Percentiles rank a stretch among this genome's conserved stretches.
These are phyloP conservation scores for Datnioides undecimradiatus DNA, from an alignment of 2,113 vertebrate species.

Conservation along the genomic window DNA sequence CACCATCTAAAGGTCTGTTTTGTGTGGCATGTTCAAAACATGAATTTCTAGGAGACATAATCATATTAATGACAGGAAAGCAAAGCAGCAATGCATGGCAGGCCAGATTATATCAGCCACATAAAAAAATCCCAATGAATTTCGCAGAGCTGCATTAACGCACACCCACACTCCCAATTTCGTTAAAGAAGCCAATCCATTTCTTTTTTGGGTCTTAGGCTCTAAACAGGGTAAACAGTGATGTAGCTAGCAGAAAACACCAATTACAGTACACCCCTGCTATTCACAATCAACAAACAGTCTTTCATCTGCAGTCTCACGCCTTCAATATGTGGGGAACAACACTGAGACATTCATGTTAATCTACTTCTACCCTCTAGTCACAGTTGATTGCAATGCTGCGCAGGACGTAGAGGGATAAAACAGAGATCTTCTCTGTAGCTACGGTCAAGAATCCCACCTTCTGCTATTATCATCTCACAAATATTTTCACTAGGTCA, in stretches of 20 bases:
- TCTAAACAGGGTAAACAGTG: slow-evolving; percentile 68
- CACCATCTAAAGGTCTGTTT: background rate
- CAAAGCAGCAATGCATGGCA: background rate
- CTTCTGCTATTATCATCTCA: slow-evolving; percentile 45
- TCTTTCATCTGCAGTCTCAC: slow-evolving; percentile 65
- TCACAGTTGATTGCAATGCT: slow-evolving; percentile 44
- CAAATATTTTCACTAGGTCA: slow-evolving; percentile 33
- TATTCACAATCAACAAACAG: slow-evolving; percentile 70
- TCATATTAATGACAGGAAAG: background rate
- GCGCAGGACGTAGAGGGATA: slow-evolving; percentile 35
- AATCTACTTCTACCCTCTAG: slow-evolving; percentile 68
- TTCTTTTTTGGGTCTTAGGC: slow-evolving; percentile 50
- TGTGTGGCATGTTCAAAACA: background rate
- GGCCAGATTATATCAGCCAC: slow-evolving; percentile 6
- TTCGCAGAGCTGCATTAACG: slow-evolving; percentile 52
- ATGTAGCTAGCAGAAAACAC: slow-evolving; percentile 72
- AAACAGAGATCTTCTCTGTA: slow-evolving; percentile 46
- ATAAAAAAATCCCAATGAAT: slow-evolving; percentile 12
- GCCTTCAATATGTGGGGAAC: slow-evolving; percentile 52
- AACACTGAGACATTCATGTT: slow-evolving; percentile 56
- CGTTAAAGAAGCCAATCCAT: slow-evolving; percentile 51
- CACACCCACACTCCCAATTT: slow-evolving; percentile 62
- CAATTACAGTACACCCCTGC: slow-evolving; percentile 74
- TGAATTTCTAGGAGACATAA: background rate
- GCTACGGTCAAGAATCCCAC: slow-evolving; percentile 43